phyloP scores from a whole-genome alignment of 2,888 invertebrate species.

The Amaurobius ferox region DNA sequence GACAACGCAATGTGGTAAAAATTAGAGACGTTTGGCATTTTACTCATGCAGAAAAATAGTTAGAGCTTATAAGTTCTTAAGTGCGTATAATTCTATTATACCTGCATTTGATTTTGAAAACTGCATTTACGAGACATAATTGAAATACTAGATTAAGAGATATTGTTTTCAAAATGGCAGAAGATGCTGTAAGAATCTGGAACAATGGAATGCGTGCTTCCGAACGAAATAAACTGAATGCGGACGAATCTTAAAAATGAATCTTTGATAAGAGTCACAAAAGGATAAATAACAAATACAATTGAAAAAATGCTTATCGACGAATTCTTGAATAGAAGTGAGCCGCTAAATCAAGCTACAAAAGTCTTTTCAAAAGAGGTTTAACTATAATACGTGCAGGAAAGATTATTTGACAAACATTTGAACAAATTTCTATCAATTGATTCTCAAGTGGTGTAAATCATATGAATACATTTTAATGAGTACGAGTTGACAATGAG shows the following conservation, averaged over 20 bases:
- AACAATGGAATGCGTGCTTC: neutral
- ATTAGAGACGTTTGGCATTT: neutral
- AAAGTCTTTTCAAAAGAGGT: too few relatives aligned
- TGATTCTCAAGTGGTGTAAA: too few relatives aligned
- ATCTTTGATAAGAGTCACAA: neutral
- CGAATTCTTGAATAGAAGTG: too few relatives aligned
- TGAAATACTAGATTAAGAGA: neutral
- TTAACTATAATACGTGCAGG: too few relatives aligned
- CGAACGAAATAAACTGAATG: neutral
- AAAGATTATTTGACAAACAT: too few relatives aligned
- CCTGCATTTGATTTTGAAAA: neutral
- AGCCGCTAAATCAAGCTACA: too few relatives aligned
- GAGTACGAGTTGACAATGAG: too few relatives aligned
- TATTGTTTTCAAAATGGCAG: neutral
- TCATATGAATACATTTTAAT: too few relatives aligned
- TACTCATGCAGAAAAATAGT: neutral
- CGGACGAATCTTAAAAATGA: neutral
- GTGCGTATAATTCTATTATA: neutral
- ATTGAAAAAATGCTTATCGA: too few relatives aligned
- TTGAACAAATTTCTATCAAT: too few relatives aligned
- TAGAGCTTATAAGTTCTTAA: neutral
- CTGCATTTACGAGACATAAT: neutral
- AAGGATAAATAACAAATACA: neutral
- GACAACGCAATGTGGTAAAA: neutral
- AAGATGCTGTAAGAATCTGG: neutral